Conservation (phyloP, 2,888 invertebrate genomes). For the Trissolcus brochymenae region DNA sequence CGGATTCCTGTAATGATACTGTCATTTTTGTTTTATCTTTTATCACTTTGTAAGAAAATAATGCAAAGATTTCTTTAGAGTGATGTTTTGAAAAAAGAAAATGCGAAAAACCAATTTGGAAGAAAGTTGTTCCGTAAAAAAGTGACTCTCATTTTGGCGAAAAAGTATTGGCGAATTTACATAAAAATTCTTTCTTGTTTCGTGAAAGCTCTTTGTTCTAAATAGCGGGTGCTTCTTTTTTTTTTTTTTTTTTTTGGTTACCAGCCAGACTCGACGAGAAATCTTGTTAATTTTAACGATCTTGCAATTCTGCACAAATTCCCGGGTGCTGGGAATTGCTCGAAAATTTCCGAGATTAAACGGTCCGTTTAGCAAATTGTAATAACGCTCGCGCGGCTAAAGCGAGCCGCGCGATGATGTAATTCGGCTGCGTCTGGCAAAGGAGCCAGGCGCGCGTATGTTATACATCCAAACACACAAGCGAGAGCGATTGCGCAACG, state of each 20-base stretch:
- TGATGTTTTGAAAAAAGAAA: too few species aligned
- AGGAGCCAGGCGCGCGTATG: slow-evolving; percentile 44
- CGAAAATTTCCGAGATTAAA: slow-evolving; percentile 57
- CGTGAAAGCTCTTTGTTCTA: slow-evolving; percentile 19
- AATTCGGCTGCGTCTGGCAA: slow-evolving; percentile 51
- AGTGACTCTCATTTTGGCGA: background rate
- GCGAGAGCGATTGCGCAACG: slow-evolving; percentile 53
- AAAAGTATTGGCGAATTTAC: slow-evolving; percentile 20
- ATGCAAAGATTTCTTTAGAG: too few species aligned
- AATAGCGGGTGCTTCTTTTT: slow-evolving; percentile 17
- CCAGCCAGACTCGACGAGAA: slow-evolving; percentile 33
- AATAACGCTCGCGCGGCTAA: slow-evolving; percentile 52
- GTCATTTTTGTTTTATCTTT: too few species aligned
- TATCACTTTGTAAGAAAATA: too few species aligned
- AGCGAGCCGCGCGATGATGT: slow-evolving; percentile 54
- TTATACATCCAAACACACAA: slow-evolving; percentile 46
- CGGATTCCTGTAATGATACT: too few species aligned
- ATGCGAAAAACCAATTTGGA: too few species aligned
- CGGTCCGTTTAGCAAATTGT: slow-evolving; percentile 57
- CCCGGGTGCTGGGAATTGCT: slow-evolving; percentile 44
- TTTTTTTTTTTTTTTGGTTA: slow-evolving; percentile 17
- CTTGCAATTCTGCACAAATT: slow-evolving; percentile 46
- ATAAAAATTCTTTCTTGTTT: slow-evolving; percentile 21
- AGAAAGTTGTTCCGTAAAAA: background rate
- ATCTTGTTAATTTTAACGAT: slow-evolving; percentile 58